Base-by-base conservation (phyloP, 2,888 invertebrate genomes). In the Pristionchus japonicus region DNA sequence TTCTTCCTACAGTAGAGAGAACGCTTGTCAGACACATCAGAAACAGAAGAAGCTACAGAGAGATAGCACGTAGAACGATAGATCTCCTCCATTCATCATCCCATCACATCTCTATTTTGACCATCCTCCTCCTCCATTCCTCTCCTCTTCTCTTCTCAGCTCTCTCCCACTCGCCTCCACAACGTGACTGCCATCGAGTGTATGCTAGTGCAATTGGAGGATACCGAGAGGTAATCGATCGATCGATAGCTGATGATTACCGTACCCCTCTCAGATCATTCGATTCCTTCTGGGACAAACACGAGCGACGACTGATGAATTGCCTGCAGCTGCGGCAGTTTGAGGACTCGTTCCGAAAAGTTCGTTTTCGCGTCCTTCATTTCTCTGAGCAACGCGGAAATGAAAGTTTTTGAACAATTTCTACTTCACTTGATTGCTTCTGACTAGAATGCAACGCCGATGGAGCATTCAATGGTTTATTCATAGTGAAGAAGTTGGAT, bases 131-230 rank as follows among this genome's bases (percentile, higher is more conserved):
- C 80, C n/a, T 31, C 27, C n/a, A 67, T 67, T 27, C 47, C 77
- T 11, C n/a, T 11, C 23, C 77, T 43, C n/a, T 27, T 9, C 27
- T 27, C 77, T 1, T 57, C 40, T 37, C 94, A 93, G 89, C 91
- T 92, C 91, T 94, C 90, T 49, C 95, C 95, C 43, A 95, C 95
- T 88, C 93, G 95, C 89, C 94, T 95, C 49, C 95, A 95, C 89
- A 98, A 98, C 95, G 97, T 98, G 90, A 97, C 97, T 92, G 97
- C 97, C 89, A 97, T 98, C 91, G 97, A 98, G 95, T 97, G 97
- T 97, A 97, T 95, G 93, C 92, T 93, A 67, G 89, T 93, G 49
- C 93, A 93, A 89, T 89, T 93, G 88, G 89, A 86, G 27, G 89
- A 89, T 37, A 98, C 98, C 92, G 97, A 97, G 95, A 96, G 96